A percentile compares a stretch with the other conserved stretches of the same genome.
phyloP scores from a whole-genome alignment of 2,113 vertebrate genomes.

The Guaruba guarouba region DNA sequence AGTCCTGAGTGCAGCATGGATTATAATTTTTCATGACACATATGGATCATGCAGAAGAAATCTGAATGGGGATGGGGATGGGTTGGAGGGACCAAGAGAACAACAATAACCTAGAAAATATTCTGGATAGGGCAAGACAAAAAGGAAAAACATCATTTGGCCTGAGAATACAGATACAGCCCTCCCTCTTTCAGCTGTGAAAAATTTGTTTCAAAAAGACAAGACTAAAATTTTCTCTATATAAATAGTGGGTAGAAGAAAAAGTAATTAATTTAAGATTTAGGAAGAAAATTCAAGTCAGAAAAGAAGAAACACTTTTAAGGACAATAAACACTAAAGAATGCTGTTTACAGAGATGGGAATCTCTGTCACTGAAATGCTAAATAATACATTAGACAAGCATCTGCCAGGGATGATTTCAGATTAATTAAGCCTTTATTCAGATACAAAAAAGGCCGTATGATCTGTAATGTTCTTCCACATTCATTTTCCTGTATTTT shows the following conservation, averaged over 20 bases:
- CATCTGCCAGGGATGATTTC: slow-evolving; percentile 22
- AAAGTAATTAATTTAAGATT: neutral
- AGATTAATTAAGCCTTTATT: slow-evolving; percentile 9
- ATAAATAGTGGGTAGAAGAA: neutral
- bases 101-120: neutral
- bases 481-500: neutral
- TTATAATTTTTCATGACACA: neutral
- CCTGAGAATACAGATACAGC: neutral
- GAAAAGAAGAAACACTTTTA: slow-evolving; percentile 7
- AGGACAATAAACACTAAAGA: neutral
- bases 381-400: slow-evolving; percentile 47
- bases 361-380: neutral
- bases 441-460: neutral
- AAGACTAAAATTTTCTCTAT: neutral
- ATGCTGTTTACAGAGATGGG: neutral
- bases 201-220: neutral
- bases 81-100: neutral
- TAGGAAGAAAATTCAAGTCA: neutral
- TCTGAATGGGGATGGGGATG: neutral
- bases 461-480: neutral
- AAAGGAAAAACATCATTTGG: neutral
- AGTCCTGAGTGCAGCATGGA: neutral
- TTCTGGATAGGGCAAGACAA: neutral
- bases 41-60: neutral
- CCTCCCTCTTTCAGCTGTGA: neutral